Percentiles rank a stretch among this genome's conserved stretches.
Conservation (phyloP, 1,140 invertebrate genomes). For the Drosophila trapezifrons region DNA sequence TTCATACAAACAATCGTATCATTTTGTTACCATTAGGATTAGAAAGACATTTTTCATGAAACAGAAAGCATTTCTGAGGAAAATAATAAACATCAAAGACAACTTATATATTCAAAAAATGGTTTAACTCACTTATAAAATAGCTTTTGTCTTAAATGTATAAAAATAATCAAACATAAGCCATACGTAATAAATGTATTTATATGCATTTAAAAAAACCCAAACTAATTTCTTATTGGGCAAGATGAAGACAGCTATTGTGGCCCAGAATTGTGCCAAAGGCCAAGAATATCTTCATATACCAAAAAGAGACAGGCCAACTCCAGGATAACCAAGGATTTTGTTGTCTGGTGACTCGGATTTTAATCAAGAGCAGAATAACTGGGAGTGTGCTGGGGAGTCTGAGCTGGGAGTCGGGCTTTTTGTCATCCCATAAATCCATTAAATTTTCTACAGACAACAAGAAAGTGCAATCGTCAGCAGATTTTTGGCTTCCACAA, state of each 20-base stretch:
- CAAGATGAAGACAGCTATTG: constrained; percentile 7
- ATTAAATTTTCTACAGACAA: constrained; percentile 73
- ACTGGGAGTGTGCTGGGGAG: not conserved
- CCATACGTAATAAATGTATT: not conserved
- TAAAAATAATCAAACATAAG: not conserved
- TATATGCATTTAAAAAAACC: not conserved
- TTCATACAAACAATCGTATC: not conserved
- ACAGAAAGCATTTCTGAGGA: not conserved
- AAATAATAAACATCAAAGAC: not conserved
- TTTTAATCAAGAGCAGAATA: constrained; percentile 67
- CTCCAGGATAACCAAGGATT: constrained; percentile 27
- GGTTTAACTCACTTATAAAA: not conserved
- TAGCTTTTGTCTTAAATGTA: no score
- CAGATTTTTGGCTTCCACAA: constrained; percentile 55
- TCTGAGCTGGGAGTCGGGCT: not conserved
- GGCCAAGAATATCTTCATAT: not conserved
- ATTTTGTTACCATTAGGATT: not conserved
- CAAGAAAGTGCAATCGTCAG: constrained; percentile 74
- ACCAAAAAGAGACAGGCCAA: constrained; percentile 9
- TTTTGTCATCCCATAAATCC: constrained; percentile 63
- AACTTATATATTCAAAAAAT: not conserved
- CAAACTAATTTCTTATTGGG: constrained; percentile 1
- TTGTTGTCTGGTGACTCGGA: constrained; percentile 39
- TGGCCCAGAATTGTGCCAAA: constrained; percentile 40
- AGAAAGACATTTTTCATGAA: not conserved